Evolutionary conservation across 2,113 vertebrate species (phyloP).

Genomic region (Halcyon senegalensis): DNA sequence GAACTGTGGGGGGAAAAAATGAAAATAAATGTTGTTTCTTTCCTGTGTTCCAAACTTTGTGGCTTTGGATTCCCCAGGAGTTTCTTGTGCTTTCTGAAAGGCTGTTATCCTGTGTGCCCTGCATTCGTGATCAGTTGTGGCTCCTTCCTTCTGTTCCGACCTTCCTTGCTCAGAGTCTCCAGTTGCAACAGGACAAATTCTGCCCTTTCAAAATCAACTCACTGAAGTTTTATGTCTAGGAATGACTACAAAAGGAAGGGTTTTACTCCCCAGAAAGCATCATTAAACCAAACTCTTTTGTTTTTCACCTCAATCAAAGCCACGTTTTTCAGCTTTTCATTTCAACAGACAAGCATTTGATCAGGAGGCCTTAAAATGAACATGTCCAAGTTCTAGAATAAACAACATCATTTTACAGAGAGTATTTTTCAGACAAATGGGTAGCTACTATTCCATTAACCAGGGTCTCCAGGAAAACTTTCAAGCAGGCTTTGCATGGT

Average conservation of each 20-base stretch:
- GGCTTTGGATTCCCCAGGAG: conserved; percentile 16
- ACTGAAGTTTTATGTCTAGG: background rate
- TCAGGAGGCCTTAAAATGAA: background rate
- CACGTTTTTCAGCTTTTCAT: background rate
- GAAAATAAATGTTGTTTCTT: background rate
- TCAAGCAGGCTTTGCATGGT: background rate
- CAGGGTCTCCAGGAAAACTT: background rate
- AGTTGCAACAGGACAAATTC: background rate
- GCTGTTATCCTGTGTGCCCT: background rate
- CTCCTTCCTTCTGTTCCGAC: background rate
- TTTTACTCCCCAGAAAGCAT: background rate
- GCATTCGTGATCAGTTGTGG: background rate
- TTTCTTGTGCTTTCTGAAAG: conserved; percentile 13
- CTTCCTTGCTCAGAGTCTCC: background rate
- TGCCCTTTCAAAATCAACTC: background rate
- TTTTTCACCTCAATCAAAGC: background rate
- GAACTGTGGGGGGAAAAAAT: background rate
- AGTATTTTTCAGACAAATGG: background rate
- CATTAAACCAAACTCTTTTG: background rate
- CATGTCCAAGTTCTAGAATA: background rate
- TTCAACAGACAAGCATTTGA: background rate
- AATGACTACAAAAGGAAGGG: background rate
- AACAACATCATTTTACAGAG: background rate
- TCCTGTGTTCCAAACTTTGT: background rate
- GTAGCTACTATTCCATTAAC: background rate